phyloP scores from a whole-genome alignment of 2,888 invertebrate species.

The Apoda limacodes region DNA sequence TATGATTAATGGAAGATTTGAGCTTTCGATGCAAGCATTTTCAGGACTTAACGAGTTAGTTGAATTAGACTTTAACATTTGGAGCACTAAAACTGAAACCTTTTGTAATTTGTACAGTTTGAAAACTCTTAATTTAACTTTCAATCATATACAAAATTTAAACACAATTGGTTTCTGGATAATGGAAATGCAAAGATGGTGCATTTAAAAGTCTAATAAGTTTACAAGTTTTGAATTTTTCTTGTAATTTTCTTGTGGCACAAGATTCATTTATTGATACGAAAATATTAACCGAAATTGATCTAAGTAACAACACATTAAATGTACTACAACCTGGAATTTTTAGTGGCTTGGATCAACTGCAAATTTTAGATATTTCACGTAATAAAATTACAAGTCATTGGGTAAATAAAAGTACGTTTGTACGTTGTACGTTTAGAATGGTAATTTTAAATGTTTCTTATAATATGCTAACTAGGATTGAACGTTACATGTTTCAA shows the following conservation, averaged over 20 bases:
- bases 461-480: conserved; percentile 74
- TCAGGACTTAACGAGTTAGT: conserved; percentile 75
- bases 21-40: too few species aligned
- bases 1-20: too few species aligned
- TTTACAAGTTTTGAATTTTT: conserved; percentile 79
- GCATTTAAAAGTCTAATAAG: conserved; percentile 77
- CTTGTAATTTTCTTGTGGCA: conserved; percentile 80
- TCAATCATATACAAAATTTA: conserved; percentile 83
- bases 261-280: conserved; percentile 79
- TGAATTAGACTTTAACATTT: conserved; percentile 80
- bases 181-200: too few species aligned
- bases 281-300: conserved; percentile 74
- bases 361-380: conserved; percentile 79
- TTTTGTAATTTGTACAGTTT: conserved; percentile 80
- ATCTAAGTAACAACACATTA: conserved; percentile 82
- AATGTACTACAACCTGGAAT: conserved; percentile 79
- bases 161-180: conserved; percentile 78
- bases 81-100: conserved; percentile 77
- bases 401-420: conserved; percentile 81
- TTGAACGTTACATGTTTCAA: conserved; percentile 78
- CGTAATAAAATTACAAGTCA: conserved; percentile 78
- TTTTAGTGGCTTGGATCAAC: conserved; percentile 76
- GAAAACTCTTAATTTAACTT: conserved; percentile 77
- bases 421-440: conserved; percentile 77
- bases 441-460: conserved; percentile 81